phyloP scores from a whole-genome alignment of 2,797 vertebrate species.

The Pagetopsis macropterus region DNA sequence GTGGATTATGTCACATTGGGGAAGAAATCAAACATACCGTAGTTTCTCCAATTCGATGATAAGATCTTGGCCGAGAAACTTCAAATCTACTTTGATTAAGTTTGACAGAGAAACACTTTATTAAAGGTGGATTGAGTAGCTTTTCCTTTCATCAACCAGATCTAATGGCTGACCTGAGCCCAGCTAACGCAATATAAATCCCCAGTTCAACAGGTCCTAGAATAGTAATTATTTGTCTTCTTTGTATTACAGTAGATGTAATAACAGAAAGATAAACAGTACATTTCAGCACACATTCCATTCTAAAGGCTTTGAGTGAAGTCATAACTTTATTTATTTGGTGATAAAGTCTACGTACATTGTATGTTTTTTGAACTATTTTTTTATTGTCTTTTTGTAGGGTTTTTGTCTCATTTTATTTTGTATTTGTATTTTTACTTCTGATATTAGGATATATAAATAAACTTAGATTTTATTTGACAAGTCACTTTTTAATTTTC shows the following conservation, averaged over 20 bases:
- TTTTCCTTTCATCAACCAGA: not conserved
- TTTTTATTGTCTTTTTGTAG: no score
- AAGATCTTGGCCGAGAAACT: not conserved
- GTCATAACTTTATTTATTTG: not conserved
- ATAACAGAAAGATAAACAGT: no score
- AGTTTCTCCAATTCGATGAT: constrained; percentile 10
- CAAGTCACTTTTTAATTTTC: no score
- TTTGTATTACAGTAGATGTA: not conserved
- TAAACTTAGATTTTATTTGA: no score
- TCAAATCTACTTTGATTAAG: constrained; percentile 1
- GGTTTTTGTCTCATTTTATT: no score
- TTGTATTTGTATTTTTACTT: not conserved
- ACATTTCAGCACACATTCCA: not conserved
- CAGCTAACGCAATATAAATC: no score
- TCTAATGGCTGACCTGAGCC: not conserved
- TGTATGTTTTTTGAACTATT: no score
- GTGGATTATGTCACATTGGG: constrained; percentile 29
- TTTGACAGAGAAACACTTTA: not conserved
- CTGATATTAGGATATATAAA: no score
- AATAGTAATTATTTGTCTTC: not conserved
- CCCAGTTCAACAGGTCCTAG: not conserved
- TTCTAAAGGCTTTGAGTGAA: not conserved
- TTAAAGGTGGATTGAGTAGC: not conserved
- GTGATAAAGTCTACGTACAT: not conserved
- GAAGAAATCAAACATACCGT: constrained; percentile 31